phyloP scores from a whole-genome alignment of 2,888 invertebrate genomes.

The Lepeophtheirus nordmannii region DNA sequence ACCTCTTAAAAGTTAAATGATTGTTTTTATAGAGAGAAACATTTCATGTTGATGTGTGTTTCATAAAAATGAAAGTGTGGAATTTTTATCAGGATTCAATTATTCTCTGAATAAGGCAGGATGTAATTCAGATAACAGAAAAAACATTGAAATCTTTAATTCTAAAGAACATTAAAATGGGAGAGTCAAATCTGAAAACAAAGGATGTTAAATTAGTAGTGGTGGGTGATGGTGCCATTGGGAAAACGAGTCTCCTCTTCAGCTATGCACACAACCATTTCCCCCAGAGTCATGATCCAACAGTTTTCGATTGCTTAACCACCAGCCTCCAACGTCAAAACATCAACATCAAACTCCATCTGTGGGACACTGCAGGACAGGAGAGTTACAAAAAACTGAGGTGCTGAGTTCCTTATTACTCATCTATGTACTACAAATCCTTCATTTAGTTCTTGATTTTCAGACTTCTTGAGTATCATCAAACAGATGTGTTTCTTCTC shows the following conservation, averaged over 20 bases:
- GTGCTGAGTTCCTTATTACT: neutral
- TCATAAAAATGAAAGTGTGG: too few species aligned
- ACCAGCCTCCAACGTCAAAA: neutral
- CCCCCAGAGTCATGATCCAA: neutral
- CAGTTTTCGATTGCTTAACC: neutral
- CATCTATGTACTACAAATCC: neutral
- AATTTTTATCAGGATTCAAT: too few species aligned
- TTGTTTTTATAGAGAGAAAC: too few species aligned
- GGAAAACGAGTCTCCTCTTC: neutral
- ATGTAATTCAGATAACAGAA: too few species aligned
- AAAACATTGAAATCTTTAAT: too few species aligned
- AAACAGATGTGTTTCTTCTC: neutral
- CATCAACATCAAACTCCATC: neutral
- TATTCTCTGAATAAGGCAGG: too few species aligned
- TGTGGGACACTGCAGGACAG: neutral
- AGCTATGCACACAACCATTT: neutral
- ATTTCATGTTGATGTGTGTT: too few species aligned
- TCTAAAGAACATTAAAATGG: too few species aligned
- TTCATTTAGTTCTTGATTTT: too few species aligned
- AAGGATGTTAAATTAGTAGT: neutral
- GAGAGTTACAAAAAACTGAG: neutral
- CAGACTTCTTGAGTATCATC: neutral
- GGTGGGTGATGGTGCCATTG: slow-evolving; percentile 1
- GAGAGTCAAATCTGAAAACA: too few species aligned
- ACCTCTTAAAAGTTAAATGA: too few species aligned